Evolutionary conservation across 2,888 invertebrate genomes (phyloP), one percentile per base, ranked within the genome.

Genomic region (Apodemia duryi): DNA sequence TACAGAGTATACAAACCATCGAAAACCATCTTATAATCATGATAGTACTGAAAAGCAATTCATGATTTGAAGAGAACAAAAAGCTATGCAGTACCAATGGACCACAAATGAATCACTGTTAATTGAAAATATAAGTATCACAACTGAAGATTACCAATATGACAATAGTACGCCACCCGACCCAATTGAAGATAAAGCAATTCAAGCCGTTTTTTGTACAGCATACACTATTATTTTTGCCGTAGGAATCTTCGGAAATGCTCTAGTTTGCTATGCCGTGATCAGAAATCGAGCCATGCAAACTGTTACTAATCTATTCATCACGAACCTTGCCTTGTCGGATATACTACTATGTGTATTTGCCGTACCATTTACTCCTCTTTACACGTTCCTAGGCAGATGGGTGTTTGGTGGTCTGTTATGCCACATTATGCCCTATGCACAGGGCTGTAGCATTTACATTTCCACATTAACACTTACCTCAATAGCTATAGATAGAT

Each of bases 301-400:
- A 88, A 97, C 97, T 0, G 97, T 98, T 71, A 98, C 98, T 70
- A 98, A 98, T 88, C 93, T 97, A 68, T 98, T 98, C 91, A 98
- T 98, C 86, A 96, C 96, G 75, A 98, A 98, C 86, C 92, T 98
- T 73, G 98, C 98, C 38, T 89, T 97, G 70, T 96, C 97, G 61
- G 98, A 98, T 83, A 95, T 98, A 72, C 88, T 98, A 63, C 93
- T 98, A 71, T 97, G 97, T 81, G 93, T 95, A 61, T 93, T 98
- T 76, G 96, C 97, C 10, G 96, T 98, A 60, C 98, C 98, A 70
- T 96, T 98, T 85, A 98, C 98, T 0, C 98, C 98, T 4, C 91
- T 97, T 64, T 97, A 97, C 86, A 95, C 96, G 61, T 97, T 97
- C 82, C 91, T 97, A 70, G 95, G 94, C 54, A 93, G 95, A 76